Base-by-base conservation (phyloP, 2,113 vertebrate genomes). In the Menidia beryllina region DNA sequence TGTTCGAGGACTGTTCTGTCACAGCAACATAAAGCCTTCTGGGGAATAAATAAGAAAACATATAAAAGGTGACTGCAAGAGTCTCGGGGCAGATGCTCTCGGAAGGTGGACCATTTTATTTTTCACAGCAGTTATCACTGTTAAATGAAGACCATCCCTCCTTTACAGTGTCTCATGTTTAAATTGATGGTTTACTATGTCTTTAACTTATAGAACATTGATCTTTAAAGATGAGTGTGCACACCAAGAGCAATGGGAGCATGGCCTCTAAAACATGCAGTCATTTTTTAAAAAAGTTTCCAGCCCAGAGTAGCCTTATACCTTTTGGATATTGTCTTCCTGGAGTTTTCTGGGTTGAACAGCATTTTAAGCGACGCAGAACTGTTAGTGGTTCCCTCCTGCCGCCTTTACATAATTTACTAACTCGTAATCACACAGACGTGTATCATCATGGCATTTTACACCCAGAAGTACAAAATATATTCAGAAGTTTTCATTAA, bases 11-110 rank as follows among this genome's bases (percentile, higher is more conserved):
- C 59, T 50, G 39, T 49, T 74, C 41, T 54, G 62, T 54, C 63
- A 54, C 41, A 56, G 26, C 43, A 67, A 59, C 47, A 59, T 64
- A 50, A 14, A 41, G 62, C 38, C 83, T 79, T 54, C 23, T 56
- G 58, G 80, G 74, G 74, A 79, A 58, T 79, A 75, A 81, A 71
- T 61, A 58, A 34, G 21, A 75, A 64, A 68, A 43, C 67, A 50
- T 76, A 36, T 64, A 61, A 69, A 47, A 77, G 81, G 67, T 67
- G 68, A 65, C 63, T 41, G 57, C 30, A 20, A 66, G 50, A 38
- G 47, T 72, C 47, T 24, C 60, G 0, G 4, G 6, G 47, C 38
- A n/a, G 38, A 2, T 57, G 69, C 27, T 52, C 36, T 51, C 24
- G 25, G 24, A 53, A 27, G 23, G 6, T 50, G 39, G 34, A 52